These are phyloP conservation scores for Eulemur rubriventer DNA, from an alignment of 2,797 vertebrate genomes.

Conservation along the genomic window DNA sequence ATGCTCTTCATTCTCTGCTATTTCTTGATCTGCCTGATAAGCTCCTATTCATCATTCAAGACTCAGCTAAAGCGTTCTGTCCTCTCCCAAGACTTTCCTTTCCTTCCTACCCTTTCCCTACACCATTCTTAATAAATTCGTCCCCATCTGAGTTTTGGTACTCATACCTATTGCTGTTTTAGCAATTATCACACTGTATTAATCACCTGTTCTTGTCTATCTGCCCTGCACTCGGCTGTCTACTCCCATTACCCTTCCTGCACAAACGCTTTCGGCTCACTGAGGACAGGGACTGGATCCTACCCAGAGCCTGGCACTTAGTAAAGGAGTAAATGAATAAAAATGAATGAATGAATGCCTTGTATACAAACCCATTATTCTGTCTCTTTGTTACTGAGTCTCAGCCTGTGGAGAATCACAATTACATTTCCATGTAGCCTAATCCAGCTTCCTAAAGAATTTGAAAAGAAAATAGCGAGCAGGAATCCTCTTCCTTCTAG, in stretches of 20 bases:
- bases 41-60: background rate
- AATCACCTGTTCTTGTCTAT: background rate
- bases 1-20: background rate
- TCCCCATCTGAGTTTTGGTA: background rate
- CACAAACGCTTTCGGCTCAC: background rate
- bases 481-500: background rate
- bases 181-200: background rate
- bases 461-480: background rate
- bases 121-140: background rate
- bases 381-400: constrained; percentile 38
- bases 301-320: background rate
- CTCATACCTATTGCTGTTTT: background rate
- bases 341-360: constrained; percentile 52
- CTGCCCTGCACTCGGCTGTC: background rate
- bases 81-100: background rate
- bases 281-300: background rate
- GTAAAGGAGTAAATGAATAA: constrained; percentile 60
- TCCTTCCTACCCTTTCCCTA: background rate
- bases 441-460: background rate
- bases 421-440: constrained; percentile 21
- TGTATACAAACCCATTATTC: constrained; percentile 51
- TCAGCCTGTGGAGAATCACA: constrained; percentile 61
- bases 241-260: background rate
- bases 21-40: background rate
- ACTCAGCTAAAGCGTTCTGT: background rate